A percentile compares a stretch with the other conserved stretches of the same genome.
These are phyloP conservation scores for Drosophila affinis DNA, from an alignment of 2,888 invertebrate genomes.

Conservation along the genomic window DNA sequence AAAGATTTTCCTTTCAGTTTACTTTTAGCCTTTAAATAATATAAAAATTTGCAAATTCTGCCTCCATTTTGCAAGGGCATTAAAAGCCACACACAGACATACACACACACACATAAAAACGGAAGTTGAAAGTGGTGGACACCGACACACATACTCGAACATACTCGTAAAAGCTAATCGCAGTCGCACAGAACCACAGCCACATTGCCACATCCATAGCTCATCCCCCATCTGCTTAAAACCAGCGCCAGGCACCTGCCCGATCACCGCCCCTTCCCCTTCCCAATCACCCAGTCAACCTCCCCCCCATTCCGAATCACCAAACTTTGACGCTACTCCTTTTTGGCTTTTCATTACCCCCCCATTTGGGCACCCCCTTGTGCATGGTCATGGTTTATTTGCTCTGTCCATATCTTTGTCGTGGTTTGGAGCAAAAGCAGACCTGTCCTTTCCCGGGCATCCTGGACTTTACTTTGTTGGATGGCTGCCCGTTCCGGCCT, in stretches of 20 bases:
- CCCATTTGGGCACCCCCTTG: conserved; percentile 14
- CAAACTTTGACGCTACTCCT: conserved; percentile 3
- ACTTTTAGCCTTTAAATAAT: conserved; percentile 6
- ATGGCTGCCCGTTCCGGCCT: conserved; percentile 31
- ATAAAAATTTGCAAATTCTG: conserved; percentile 7
- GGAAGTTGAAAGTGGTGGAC: conserved; percentile 27
- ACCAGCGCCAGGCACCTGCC: conserved; percentile 33
- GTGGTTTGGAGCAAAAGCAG: conserved; percentile 22
- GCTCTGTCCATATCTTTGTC: conserved; percentile 41
- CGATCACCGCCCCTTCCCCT: not conserved
- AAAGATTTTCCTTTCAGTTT: not conserved
- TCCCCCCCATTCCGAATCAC: not conserved
- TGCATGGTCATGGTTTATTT: conserved; percentile 46
- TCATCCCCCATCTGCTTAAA: conserved; percentile 28
- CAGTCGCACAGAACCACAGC: conserved; percentile 61
- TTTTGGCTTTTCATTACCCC: conserved; percentile 41
- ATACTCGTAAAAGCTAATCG: conserved; percentile 72
- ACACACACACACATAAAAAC: conserved; percentile 21
- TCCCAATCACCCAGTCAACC: conserved; percentile 1
- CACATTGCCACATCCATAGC: conserved; percentile 37
- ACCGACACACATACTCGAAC: conserved; percentile 36
- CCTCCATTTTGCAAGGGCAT: conserved; percentile 35
- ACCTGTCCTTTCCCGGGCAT: conserved; percentile 5
- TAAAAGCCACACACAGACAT: conserved; percentile 11
- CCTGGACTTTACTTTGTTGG: conserved; percentile 21